phyloP scores from a whole-genome alignment of 2,797 vertebrate genomes.

The Galagoides demidoff region DNA sequence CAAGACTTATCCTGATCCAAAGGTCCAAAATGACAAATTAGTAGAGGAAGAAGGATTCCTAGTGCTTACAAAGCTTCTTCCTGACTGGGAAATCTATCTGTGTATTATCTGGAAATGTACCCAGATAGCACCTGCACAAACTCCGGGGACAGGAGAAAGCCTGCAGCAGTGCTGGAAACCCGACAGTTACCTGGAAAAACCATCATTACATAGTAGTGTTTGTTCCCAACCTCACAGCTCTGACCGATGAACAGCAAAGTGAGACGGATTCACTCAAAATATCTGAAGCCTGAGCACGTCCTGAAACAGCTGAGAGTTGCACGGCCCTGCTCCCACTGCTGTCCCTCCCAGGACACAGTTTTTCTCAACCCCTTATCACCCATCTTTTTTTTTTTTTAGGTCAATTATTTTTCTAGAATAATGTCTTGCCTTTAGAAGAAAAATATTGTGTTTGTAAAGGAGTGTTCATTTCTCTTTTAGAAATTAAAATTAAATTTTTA shows the following conservation, averaged over 20 bases:
- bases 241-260: neutral
- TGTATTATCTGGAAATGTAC: neutral
- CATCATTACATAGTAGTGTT: neutral
- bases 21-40: neutral
- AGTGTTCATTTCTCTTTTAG: conserved; percentile 21
- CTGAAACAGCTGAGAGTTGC: neutral
- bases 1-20: neutral
- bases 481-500: conserved; percentile 33
- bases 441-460: neutral
- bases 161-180: neutral
- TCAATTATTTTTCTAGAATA: neutral
- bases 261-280: neutral
- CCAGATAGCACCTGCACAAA: neutral
- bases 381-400: neutral
- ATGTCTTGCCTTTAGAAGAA: neutral
- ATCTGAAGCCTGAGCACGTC: neutral
- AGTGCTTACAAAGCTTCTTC: neutral
- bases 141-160: neutral
- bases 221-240: neutral
- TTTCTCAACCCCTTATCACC: neutral
- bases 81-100: neutral
- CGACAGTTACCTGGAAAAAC: neutral
- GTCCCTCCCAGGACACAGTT: neutral
- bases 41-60: neutral
- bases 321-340: neutral